Evolutionary conservation across 2,797 vertebrate genomes (phyloP).

Genomic region (Lithobates pipiens): DNA sequence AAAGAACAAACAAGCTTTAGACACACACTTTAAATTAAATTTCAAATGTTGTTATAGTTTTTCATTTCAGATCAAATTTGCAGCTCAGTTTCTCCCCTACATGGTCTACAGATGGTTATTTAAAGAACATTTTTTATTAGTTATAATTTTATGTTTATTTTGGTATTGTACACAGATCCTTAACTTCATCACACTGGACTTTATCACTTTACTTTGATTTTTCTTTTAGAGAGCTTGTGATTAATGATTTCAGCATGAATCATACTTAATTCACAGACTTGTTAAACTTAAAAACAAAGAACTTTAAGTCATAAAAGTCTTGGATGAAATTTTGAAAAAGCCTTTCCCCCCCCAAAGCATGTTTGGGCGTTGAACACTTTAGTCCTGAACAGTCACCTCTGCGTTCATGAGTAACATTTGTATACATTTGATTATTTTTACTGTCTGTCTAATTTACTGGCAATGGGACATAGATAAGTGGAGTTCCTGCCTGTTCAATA

Average conservation of each 20-base stretch:
- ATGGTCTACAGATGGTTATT: not conserved
- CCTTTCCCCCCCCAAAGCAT: slow-evolving; percentile 67
- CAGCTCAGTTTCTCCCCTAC: not conserved
- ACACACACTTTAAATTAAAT: too few relatives aligned
- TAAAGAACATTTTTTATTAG: not conserved
- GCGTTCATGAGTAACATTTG: slow-evolving; percentile 62
- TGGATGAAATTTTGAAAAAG: slow-evolving; percentile 71
- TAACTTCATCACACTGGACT: not conserved
- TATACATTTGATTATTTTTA: slow-evolving; percentile 65
- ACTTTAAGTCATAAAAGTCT: slow-evolving; percentile 75
- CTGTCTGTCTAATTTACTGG: slow-evolving; percentile 63
- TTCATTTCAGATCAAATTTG: not conserved
- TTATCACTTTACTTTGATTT: not conserved
- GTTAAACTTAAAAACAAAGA: slow-evolving; percentile 70
- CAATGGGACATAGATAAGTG: slow-evolving; percentile 57
- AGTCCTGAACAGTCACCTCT: slow-evolving; percentile 56
- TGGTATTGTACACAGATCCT: not conserved
- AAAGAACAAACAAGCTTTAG: too few relatives aligned
- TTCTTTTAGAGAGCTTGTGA: not conserved
- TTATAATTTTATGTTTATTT: not conserved
- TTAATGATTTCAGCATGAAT: slow-evolving; percentile 73
- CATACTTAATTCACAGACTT: slow-evolving; percentile 76
- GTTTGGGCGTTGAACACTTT: slow-evolving; percentile 73
- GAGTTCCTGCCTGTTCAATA: slow-evolving; percentile 17
- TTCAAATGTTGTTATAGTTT: not conserved